Evolutionary conservation across 2,113 vertebrate genomes (phyloP).

Genomic region (Nestor notabilis): DNA sequence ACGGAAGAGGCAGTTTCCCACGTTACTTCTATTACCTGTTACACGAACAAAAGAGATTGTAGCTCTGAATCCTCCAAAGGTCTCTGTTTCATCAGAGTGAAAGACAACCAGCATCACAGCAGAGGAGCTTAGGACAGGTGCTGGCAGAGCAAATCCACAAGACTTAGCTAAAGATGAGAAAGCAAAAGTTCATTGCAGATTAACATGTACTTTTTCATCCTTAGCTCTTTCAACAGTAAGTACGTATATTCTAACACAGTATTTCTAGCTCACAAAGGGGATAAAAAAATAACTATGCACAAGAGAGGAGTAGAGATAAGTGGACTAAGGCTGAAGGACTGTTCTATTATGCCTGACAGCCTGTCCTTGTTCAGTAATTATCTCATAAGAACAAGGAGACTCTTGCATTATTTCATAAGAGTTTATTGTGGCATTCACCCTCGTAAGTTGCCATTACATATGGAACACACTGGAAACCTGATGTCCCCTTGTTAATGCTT

Average conservation of each 20-base stretch:
- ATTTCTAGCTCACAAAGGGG: neutral
- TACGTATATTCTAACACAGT: neutral
- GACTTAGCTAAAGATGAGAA: slow-evolving; percentile 68
- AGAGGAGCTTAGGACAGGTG: slow-evolving; percentile 77
- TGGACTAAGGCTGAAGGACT: neutral
- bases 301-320: neutral
- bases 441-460: neutral
- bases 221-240: neutral
- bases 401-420: neutral
- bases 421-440: neutral
- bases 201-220: neutral
- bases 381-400: neutral
- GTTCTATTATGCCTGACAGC: neutral
- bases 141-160: slow-evolving; percentile 75
- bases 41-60: slow-evolving; percentile 74
- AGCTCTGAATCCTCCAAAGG: slow-evolving; percentile 78
- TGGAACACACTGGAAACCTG: neutral
- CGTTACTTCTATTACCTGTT: slow-evolving; percentile 69
- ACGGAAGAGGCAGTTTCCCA: neutral
- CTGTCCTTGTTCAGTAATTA: neutral
- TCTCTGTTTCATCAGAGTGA: slow-evolving; percentile 73
- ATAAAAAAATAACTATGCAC: neutral
- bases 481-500: neutral
- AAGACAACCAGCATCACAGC: slow-evolving; percentile 80
- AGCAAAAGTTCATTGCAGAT: neutral